Conservation (phyloP, 37 sponge, comb jelly and placozoan genomes). For the Eunapius fragilis region DNA sequence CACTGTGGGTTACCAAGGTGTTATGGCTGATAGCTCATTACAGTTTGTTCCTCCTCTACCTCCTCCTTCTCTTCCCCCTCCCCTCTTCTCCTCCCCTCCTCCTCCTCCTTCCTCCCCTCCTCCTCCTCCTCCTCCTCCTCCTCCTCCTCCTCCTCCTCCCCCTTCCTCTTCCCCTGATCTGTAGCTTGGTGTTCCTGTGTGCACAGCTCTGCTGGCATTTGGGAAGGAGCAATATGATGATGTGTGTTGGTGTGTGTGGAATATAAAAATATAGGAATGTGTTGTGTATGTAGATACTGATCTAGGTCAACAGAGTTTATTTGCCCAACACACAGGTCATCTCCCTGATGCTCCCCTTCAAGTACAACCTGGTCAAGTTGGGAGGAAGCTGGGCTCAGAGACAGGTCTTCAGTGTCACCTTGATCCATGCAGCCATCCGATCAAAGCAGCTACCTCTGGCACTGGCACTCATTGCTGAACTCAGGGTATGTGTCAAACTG, state of each 20-base stretch:
- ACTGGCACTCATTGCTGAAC: conserved; percentile 58
- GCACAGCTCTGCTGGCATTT: conserved; percentile 83
- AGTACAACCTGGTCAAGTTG: conserved; percentile 46
- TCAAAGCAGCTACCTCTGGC: conserved; percentile 55
- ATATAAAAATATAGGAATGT: background rate
- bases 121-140: too few relatives aligned
- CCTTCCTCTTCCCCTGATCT: background rate
- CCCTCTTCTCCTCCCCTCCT: too few relatives aligned
- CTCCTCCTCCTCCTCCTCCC: too few relatives aligned
- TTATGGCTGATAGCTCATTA: too few relatives aligned
- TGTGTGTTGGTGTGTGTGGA: background rate
- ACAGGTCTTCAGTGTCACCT: conserved; percentile 74
- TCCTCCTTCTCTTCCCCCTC: too few relatives aligned
- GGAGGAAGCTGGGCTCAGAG: conserved; percentile 92
- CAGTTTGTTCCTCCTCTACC: too few relatives aligned
- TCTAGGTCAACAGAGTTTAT: too few relatives aligned
- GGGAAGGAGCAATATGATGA: conserved; percentile 79
- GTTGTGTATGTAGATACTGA: too few relatives aligned
- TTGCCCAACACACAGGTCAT: conserved; percentile 46
- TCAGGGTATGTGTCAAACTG: conserved; percentile 33
- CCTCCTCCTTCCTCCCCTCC: too few relatives aligned
- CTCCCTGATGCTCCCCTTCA: conserved; percentile 67
- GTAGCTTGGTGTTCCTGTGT: conserved; percentile 81
- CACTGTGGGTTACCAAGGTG: background rate
- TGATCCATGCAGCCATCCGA: conserved; percentile 80